Evolutionary conservation across 2,888 invertebrate species (phyloP), one percentile per base, ranked within the genome.

Genomic region (Ametastegia equiseti): DNA sequence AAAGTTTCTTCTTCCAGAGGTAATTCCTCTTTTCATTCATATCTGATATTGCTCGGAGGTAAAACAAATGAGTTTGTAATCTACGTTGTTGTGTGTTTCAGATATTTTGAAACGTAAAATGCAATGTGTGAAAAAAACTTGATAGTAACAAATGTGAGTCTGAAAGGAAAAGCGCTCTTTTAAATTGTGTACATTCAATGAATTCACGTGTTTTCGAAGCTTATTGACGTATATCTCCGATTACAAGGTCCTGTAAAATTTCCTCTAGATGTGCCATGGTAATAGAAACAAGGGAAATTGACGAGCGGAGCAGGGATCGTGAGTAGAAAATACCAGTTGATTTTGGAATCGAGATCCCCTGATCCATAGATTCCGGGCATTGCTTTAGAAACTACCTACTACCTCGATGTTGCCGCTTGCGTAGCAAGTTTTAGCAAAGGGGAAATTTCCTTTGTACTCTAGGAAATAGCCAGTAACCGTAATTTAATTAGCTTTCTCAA

Each of bases 381-480:
- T 36, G 65, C 36, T 65, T 65, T 33, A 5, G n/a, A 36, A 65
- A 65, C 36, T 65, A 57, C 57, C 27, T 57, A 57, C 27, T 57
- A 57, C 13, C 57, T 57, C 11, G 0, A 65, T 30, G 60, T 33
- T 30, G 6, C 1, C 50, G 19, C 36, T 36, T 19, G 36, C 36
- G 36, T 65, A 65, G 19, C 65, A 36, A 65, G n/a, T 65, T 36
- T 36, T 19, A 5, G 33, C 65, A n/a, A 36, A 65, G 36, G 65
- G 4, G 36, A 36, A n/a, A 19, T 15, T 65, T 7, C 19, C 65
- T 36, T 36, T 65, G 65, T 36, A 36, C 36, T 65, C 19, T 1
- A 19, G 33, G 36, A 36, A 36, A 36, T 65, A 65, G 36, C 65
- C 36, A 65, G 36, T n/a, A n/a, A n/a, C 19, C 33, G 57, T 65